phyloP scores from a whole-genome alignment of 2,113 vertebrate genomes.

The Hepsetus odoe region DNA sequence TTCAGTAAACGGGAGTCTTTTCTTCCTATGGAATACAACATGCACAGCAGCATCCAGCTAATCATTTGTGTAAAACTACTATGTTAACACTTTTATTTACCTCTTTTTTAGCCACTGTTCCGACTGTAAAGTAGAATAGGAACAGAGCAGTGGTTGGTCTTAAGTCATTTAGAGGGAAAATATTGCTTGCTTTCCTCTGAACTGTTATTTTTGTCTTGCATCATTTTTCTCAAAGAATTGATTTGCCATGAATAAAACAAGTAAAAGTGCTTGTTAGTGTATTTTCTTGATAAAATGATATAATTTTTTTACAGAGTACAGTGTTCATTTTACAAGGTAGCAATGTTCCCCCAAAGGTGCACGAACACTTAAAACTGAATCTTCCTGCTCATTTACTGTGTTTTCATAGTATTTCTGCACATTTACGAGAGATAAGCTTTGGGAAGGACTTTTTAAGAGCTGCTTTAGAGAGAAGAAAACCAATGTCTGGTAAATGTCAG shows the following conservation, averaged over 20 bases:
- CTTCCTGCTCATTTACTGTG: not conserved
- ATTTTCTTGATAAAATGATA: not conserved
- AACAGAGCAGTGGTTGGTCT: not conserved
- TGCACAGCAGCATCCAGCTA: not conserved
- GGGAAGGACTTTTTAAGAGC: not conserved
- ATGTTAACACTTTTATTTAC: not conserved
- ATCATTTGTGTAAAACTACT: not conserved
- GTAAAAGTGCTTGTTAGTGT: not conserved
- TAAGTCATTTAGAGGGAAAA: not conserved
- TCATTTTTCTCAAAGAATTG: not conserved
- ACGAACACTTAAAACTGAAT: not conserved
- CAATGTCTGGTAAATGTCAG: not conserved
- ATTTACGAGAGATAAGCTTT: not conserved
- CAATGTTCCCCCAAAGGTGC: not conserved
- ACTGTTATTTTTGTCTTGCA: not conserved
- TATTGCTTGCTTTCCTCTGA: not conserved
- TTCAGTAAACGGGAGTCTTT: slow-evolving; percentile 35
- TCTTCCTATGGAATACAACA: slow-evolving; percentile 8
- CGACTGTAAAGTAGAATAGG: not conserved
- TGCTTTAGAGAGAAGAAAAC: not conserved
- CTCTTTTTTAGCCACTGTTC: not conserved
- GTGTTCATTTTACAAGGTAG: slow-evolving; percentile 2
- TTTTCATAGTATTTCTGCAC: not conserved
- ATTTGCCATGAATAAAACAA: not conserved
- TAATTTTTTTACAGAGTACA: not conserved